Evolutionary conservation across 2,888 invertebrate genomes (phyloP).

Genomic region (Pristionchus exspectatus): DNA sequence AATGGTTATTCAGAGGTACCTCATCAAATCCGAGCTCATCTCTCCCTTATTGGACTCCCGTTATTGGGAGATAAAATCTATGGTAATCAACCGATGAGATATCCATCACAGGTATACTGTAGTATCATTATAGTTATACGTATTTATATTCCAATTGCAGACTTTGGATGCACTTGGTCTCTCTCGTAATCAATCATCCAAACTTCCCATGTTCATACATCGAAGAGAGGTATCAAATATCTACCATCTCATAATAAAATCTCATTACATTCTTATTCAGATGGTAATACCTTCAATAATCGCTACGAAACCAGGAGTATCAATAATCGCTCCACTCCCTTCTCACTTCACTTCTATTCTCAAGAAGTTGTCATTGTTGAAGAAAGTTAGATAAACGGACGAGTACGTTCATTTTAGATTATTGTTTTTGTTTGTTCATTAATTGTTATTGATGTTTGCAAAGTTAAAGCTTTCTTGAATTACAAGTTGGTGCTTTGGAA

Average conservation of each 20-base stretch:
- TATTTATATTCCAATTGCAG: not conserved
- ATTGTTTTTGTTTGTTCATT: constrained; percentile 11
- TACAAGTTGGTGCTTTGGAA: not conserved
- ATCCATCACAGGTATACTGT: constrained; percentile 42
- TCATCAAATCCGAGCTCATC: constrained; percentile 54
- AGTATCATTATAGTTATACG: not conserved
- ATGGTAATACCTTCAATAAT: constrained; percentile 29
- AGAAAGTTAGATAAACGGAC: not conserved
- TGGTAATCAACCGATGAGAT: constrained; percentile 53
- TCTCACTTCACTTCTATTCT: constrained; percentile 32
- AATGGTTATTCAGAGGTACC: constrained; percentile 40
- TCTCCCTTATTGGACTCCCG: not conserved
- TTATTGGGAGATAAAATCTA: constrained; percentile 45
- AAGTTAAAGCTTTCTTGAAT: not conserved
- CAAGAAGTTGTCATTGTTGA: constrained; percentile 38
- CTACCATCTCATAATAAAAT: not conserved
- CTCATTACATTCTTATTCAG: not conserved
- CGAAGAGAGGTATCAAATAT: constrained; percentile 10
- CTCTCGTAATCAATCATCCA: constrained; percentile 47
- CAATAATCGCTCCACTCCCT: constrained; percentile 34
- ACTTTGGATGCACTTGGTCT: constrained; percentile 2
- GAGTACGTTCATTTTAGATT: not conserved
- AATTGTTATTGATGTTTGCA: not conserved
- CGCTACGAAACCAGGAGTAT: constrained; percentile 13
- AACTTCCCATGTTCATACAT: constrained; percentile 42